These are phyloP conservation scores for Potorous gilbertii DNA, from an alignment of 2,797 vertebrate species.

Conservation along the genomic window DNA sequence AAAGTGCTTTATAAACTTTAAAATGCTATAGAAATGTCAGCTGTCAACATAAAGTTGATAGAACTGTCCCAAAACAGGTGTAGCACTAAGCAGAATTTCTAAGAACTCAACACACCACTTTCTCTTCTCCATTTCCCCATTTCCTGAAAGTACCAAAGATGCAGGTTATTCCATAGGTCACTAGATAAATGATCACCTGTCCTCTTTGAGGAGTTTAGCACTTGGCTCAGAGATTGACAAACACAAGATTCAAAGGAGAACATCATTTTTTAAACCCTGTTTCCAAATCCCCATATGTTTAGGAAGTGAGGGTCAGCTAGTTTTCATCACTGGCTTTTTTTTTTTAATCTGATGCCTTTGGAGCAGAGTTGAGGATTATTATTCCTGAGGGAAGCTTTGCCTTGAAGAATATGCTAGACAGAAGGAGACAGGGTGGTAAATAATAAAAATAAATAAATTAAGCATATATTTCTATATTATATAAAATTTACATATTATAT, in stretches of 20 bases:
- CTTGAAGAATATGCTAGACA: background rate
- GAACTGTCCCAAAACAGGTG: background rate
- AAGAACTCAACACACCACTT: background rate
- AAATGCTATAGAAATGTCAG: background rate
- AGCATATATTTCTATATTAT: too few species aligned
- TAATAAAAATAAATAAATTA: too few species aligned
- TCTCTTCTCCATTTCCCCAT: background rate
- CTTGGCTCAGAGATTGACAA: background rate
- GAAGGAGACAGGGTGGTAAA: background rate
- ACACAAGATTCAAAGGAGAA: background rate
- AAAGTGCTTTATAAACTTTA: background rate
- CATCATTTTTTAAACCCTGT: background rate
- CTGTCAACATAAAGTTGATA: background rate
- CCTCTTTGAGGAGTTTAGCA: background rate
- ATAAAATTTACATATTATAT: too few species aligned
- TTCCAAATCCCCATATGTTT: background rate
- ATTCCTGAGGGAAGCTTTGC: background rate
- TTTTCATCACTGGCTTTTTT: background rate
- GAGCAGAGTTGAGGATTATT: background rate
- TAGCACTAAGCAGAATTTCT: background rate
- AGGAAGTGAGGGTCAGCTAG: background rate
- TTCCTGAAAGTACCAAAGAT: background rate
- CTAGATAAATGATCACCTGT: background rate
- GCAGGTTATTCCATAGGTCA: background rate
- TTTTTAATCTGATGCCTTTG: background rate